These are phyloP conservation scores for Frankliniella intonsa DNA, from an alignment of 2,888 invertebrate species.

Conservation along the genomic window DNA sequence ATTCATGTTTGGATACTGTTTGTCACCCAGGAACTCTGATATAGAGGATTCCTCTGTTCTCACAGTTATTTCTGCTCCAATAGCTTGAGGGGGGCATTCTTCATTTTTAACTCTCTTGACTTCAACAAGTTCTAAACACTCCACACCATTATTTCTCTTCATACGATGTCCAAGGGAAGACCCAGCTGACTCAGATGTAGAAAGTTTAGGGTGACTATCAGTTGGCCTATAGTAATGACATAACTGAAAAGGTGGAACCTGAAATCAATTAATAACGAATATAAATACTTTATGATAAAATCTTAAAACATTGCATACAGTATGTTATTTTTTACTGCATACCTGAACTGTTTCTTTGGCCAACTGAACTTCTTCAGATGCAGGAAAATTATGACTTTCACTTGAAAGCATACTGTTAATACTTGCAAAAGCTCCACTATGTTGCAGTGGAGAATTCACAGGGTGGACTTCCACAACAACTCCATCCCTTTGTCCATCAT, in stretches of 20 bases:
- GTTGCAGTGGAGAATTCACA: not conserved
- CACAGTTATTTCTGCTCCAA: conserved; percentile 3
- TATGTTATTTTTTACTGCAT: not conserved
- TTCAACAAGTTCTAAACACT: not conserved
- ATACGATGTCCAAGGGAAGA: not conserved
- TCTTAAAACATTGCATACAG: not conserved
- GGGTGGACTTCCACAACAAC: not conserved
- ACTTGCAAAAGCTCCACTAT: not conserved
- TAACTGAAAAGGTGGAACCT: not conserved
- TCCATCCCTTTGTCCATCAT: not conserved
- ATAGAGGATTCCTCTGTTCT: not conserved
- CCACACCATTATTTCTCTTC: not conserved
- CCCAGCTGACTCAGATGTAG: not conserved
- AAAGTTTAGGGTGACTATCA: not conserved
- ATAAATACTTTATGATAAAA: not conserved
- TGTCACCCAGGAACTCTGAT: not conserved
- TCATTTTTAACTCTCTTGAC: not conserved
- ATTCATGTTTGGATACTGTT: not conserved
- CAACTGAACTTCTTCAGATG: not conserved
- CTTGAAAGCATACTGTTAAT: not conserved
- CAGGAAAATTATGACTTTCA: not conserved
- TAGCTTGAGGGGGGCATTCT: conserved; percentile 1
- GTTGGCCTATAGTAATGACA: not conserved
- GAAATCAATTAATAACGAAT: not conserved
- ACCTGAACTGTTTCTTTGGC: not conserved